phyloP scores from a whole-genome alignment of 2,797 vertebrate species.

The Mus minutoides region DNA sequence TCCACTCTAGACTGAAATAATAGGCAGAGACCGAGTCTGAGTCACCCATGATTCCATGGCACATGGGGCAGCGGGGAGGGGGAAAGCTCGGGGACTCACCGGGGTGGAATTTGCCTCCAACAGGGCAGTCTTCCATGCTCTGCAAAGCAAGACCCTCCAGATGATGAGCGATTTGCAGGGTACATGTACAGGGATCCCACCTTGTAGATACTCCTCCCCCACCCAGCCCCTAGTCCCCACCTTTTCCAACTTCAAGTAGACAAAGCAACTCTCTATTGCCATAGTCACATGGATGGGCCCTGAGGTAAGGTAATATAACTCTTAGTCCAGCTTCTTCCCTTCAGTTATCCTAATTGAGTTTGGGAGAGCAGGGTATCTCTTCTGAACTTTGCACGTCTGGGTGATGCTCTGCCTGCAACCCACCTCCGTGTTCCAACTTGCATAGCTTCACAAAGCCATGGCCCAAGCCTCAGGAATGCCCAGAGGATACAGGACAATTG shows the following conservation, averaged over 20 bases:
- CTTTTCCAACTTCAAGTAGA: not conserved
- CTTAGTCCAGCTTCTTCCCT: not conserved
- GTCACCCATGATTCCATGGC: slow-evolving; percentile 79
- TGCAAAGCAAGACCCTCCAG: slow-evolving; percentile 82
- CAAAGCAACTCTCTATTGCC: not conserved
- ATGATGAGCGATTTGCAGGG: not conserved
- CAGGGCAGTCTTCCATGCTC: slow-evolving; percentile 96
- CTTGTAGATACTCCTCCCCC: not conserved
- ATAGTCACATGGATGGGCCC: not conserved
- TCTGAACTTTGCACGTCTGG: not conserved
- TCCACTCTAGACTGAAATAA: not conserved
- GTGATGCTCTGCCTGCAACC: slow-evolving; percentile 26
- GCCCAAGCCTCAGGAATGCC: slow-evolving; percentile 52
- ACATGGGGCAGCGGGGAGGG: not conserved
- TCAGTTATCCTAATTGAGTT: not conserved
- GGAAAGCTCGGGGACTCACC: slow-evolving; percentile 87
- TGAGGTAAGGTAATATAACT: slow-evolving; percentile 3
- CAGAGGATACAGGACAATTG: slow-evolving; percentile 54
- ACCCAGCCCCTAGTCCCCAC: not conserved
- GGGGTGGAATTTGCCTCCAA: slow-evolving; percentile 92
- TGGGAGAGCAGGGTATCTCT: not conserved
- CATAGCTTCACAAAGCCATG: slow-evolving; percentile 21
- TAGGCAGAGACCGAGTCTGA: slow-evolving; percentile 68
- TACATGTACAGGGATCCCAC: not conserved
- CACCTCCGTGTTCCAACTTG: slow-evolving; percentile 39